Base-by-base conservation (phyloP, 23 tunicate genomes). In the Clavelina lepadiformis region DNA sequence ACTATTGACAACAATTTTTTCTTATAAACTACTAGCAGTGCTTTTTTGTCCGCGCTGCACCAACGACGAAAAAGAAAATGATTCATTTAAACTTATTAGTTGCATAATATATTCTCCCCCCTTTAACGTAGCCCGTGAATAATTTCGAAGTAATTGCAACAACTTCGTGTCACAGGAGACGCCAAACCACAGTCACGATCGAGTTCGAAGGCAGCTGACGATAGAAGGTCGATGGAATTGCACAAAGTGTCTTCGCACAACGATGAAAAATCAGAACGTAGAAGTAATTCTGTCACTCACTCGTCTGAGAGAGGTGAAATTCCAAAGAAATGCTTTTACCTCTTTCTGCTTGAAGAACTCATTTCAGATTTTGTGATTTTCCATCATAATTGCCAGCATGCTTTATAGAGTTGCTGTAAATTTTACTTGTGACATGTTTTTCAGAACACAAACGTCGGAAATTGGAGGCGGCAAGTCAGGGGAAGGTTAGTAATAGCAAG, bases 361-460 rank as follows among this genome's bases (percentile, higher is more conserved):
- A n/a, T n/a, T n/a, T n/a, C n/a, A n/a, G n/a, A n/a, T n/a, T n/a
- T n/a, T n/a, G n/a, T n/a, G n/a, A n/a, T n/a, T n/a, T n/a, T n/a
- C n/a, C n/a, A n/a, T n/a, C n/a, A n/a, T n/a, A n/a, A n/a, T n/a
- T n/a, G n/a, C n/a, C n/a, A n/a, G n/a, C n/a, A n/a, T n/a, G n/a
- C n/a, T n/a, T n/a, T n/a, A n/a, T n/a, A n/a, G n/a, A n/a, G n/a
- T n/a, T n/a, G n/a, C n/a, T n/a, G n/a, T n/a, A n/a, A n/a, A n/a
- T n/a, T n/a, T n/a, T n/a, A n/a, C n/a, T n/a, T n/a, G n/a, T n/a
- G n/a, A n/a, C n/a, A n/a, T n/a, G n/a, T 58, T 41, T 77, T 77
- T 19, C 61, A 78, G 85, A 78, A 46, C 74, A 59, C 67, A 78
- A 78, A 60, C 76, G 85, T 32, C 55, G 85, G 30, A 78, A 78